phyloP scores from a whole-genome alignment of 2,113 vertebrate species.

The Corvus cornix region DNA sequence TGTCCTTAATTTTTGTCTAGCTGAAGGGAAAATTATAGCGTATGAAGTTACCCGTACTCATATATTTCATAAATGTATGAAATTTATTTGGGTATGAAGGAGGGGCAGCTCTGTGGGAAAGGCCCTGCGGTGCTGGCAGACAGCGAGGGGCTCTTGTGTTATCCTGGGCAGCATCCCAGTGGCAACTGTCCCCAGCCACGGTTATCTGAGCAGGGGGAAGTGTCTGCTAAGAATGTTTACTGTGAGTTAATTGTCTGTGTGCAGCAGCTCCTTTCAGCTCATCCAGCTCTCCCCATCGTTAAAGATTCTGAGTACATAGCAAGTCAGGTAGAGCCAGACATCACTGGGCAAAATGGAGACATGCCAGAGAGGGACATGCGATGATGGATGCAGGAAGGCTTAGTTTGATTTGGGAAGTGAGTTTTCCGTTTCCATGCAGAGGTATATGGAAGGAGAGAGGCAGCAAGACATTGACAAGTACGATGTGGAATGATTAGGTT shows the following conservation, averaged over 20 bases:
- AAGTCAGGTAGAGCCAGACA: not conserved
- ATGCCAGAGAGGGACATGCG: not conserved
- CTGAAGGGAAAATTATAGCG: not conserved
- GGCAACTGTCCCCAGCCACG: fast-evolving
- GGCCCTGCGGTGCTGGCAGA: not conserved
- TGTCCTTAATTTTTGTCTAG: not conserved
- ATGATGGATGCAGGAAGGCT: not conserved
- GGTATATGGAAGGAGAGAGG: not conserved
- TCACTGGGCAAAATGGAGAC: too few relatives aligned
- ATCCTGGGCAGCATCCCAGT: not conserved
- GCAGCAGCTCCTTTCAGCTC: not conserved
- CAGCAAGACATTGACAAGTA: not conserved
- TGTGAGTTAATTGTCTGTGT: not conserved
- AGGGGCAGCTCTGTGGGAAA: not conserved
- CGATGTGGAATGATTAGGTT: not conserved
- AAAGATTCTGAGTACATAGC: not conserved
- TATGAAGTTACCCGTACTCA: not conserved
- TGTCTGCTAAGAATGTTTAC: not conserved
- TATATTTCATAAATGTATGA: not conserved
- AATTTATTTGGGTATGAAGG: not conserved
- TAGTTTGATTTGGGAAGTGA: not conserved
- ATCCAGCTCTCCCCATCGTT: fast-evolving
- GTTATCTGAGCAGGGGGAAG: not conserved
- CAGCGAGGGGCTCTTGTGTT: too few relatives aligned
- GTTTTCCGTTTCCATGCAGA: not conserved